These are phyloP conservation scores for Cylindroiulus punctatus DNA, from an alignment of 2,888 invertebrate genomes.

Conservation along the genomic window DNA sequence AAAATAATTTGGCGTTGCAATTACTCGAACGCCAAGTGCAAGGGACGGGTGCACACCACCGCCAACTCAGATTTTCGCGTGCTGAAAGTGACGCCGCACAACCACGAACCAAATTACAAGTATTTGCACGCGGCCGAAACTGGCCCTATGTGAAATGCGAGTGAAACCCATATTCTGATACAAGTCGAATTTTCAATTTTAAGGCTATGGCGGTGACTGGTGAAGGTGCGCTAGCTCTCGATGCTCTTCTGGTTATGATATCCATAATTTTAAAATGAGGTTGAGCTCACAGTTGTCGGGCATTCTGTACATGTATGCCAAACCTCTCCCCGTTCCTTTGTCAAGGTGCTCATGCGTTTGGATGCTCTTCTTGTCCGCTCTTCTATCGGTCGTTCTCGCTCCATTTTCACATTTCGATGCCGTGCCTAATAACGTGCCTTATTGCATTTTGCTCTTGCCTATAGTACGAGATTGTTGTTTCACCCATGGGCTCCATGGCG, in stretches of 20 bases:
- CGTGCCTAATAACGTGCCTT: neutral
- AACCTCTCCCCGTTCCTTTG: too few relatives aligned
- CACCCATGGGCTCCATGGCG: neutral
- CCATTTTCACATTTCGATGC: neutral
- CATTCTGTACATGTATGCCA: too few relatives aligned
- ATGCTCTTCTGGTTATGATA: too few relatives aligned
- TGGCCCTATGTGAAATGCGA: neutral
- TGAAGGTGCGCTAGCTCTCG: too few relatives aligned
- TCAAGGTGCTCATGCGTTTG: neutral
- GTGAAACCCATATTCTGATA: too few relatives aligned
- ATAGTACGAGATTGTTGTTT: constrained; percentile 7
- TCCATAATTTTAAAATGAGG: too few relatives aligned
- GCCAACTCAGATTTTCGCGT: neutral
- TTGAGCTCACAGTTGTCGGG: too few relatives aligned
- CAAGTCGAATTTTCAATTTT: too few relatives aligned
- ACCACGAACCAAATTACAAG: neutral
- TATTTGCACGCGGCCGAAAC: neutral
- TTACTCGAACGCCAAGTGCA: neutral
- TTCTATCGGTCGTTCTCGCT: neutral
- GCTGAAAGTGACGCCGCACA: neutral
- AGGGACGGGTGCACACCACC: neutral
- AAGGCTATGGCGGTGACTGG: too few relatives aligned
- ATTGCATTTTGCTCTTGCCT: constrained; percentile 1
- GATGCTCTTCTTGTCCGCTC: neutral
- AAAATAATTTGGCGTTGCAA: constrained; percentile 18